Evolutionary conservation across 2,888 invertebrate species (phyloP).

Genomic region (Caenorhabditis macrosperma): DNA sequence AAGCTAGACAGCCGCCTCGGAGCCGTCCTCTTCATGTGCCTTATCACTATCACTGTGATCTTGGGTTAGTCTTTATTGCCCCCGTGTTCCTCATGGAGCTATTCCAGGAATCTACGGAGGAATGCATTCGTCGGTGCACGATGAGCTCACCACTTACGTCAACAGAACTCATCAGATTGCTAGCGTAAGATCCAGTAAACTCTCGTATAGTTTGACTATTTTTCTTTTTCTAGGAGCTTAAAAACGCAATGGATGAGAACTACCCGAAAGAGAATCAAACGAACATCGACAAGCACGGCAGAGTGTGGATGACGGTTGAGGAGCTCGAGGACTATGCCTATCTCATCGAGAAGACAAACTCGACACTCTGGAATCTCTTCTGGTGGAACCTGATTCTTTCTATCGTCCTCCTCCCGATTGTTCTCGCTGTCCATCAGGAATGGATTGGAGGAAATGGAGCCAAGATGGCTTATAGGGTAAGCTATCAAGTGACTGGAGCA

Average conservation of each 20-base stretch:
- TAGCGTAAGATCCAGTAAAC: conserved; percentile 28
- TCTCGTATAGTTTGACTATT: no score
- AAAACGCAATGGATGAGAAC: conserved; percentile 68
- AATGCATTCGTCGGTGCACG: conserved; percentile 70
- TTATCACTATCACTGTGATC: conserved; percentile 72
- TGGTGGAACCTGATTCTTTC: conserved; percentile 69
- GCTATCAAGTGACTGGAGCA: background rate
- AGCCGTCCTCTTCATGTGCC: conserved; percentile 67
- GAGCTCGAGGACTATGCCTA: conserved; percentile 68
- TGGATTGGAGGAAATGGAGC: conserved; percentile 69
- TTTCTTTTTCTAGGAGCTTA: conserved; percentile 58
- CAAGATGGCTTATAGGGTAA: conserved; percentile 69
- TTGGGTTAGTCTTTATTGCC: conserved; percentile 46
- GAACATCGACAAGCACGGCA: conserved; percentile 55
- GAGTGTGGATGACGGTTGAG: conserved; percentile 69
- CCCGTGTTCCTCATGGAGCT: no score
- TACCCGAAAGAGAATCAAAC: conserved; percentile 67
- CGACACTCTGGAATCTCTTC: conserved; percentile 70
- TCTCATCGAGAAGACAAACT: conserved; percentile 64
- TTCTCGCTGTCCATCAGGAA: conserved; percentile 63
- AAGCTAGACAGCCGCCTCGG: conserved; percentile 75
- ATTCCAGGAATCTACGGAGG: conserved; percentile 71
- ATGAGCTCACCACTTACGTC: conserved; percentile 70
- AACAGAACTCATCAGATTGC: conserved; percentile 73
- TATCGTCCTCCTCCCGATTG: conserved; percentile 63